A percentile compares a stretch with the other conserved stretches of the same genome.
Evolutionary conservation across 1,140 invertebrate genomes (phyloP).

Genomic region (Leptopilina boulardi): DNA sequence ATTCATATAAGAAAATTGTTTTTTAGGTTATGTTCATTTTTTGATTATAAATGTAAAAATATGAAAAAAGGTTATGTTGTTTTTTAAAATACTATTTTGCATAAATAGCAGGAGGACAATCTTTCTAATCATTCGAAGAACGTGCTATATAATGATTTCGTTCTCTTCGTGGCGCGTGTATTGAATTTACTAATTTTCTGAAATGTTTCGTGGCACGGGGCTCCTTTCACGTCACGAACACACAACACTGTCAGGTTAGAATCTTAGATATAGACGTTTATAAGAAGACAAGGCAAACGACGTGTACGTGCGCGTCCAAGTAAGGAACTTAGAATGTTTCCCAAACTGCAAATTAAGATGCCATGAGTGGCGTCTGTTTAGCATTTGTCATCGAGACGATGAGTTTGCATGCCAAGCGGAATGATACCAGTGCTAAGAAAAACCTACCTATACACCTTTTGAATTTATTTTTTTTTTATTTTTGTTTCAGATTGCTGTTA

Average conservation of each 20-base stretch:
- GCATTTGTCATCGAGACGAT: conserved; percentile 43
- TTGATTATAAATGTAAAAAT: no score
- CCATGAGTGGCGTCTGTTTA: conserved; percentile 37
- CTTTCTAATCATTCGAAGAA: neutral
- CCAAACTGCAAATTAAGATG: conserved; percentile 30
- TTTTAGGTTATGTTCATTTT: no score
- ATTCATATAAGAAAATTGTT: no score
- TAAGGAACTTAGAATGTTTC: neutral
- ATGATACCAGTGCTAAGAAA: neutral
- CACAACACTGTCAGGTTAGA: conserved; percentile 24
- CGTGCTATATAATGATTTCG: conserved; percentile 23
- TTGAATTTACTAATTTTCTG: conserved; percentile 26
- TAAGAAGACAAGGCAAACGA: conserved; percentile 29
- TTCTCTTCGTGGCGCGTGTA: neutral
- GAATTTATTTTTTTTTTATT: neutral
- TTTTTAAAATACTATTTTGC: neutral
- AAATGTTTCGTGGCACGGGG: conserved; percentile 21
- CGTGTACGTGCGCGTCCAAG: conserved; percentile 25
- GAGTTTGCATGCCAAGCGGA: conserved; percentile 37
- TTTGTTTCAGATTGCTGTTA: neutral
- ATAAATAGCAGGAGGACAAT: neutral
- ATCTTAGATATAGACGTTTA: conserved; percentile 30
- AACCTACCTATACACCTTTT: neutral
- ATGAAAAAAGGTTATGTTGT: neutral
- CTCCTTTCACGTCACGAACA: conserved; percentile 35